A percentile compares a stretch with the other conserved stretches of the same genome.
phyloP scores from a whole-genome alignment of 2,113 vertebrate species.

The Oceanites oceanicus region DNA sequence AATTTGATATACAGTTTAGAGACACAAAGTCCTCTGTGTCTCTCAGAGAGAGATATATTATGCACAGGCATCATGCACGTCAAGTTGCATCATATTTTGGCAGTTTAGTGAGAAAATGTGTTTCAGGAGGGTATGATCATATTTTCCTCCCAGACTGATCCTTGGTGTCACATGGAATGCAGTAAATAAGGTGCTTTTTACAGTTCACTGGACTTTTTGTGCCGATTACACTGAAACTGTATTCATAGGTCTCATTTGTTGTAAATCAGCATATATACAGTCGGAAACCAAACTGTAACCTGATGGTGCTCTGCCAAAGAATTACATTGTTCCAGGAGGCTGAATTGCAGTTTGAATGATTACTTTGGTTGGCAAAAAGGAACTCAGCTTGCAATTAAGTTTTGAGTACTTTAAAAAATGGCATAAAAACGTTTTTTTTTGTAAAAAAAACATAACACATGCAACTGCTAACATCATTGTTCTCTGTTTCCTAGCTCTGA shows the following conservation, averaged over 20 bases:
- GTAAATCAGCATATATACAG: not conserved
- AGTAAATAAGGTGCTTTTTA: not conserved
- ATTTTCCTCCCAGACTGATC: not conserved
- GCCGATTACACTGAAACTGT: not conserved
- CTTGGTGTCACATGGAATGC: not conserved
- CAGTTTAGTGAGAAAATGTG: not conserved
- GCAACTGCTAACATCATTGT: not conserved
- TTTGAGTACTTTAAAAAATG: not conserved
- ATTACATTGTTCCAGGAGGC: not conserved
- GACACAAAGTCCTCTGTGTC: not conserved
- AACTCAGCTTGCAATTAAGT: not conserved
- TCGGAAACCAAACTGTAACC: not conserved
- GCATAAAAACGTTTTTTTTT: not conserved
- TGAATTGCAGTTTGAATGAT: not conserved
- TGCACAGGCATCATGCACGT: rapidly evolving
- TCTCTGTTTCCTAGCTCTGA: not conserved
- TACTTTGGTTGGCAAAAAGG: not conserved
- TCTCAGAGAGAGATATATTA: not conserved
- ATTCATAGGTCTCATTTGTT: not conserved
- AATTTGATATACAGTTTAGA: not conserved
- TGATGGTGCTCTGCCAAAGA: not conserved
- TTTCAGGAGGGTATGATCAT: not conserved
- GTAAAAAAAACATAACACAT: rapidly evolving
- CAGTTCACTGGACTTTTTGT: not conserved
- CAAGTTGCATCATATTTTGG: not conserved